These are phyloP conservation scores for Scomberomorus guttatus DNA, from an alignment of 2,797 vertebrate genomes.

Conservation along the genomic window DNA sequence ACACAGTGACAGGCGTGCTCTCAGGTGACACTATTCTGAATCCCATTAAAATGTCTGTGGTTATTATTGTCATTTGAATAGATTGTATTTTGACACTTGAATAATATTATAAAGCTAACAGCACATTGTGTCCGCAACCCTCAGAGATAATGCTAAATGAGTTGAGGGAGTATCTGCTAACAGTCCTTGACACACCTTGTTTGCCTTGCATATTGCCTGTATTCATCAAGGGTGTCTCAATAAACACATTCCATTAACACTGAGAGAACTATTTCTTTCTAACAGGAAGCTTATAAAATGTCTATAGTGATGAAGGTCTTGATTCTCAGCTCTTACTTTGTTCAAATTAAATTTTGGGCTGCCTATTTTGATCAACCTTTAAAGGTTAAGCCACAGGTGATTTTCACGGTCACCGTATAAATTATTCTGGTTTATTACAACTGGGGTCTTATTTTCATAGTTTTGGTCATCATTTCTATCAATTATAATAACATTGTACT, in stretches of 20 bases:
- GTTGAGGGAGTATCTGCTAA: constrained; percentile 34
- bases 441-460: not conserved
- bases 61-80: constrained; percentile 57
- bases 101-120: constrained; percentile 47
- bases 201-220: constrained; percentile 40
- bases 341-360: not conserved
- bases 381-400: not conserved
- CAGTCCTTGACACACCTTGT: constrained; percentile 13
- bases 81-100: constrained; percentile 56
- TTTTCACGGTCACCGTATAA: not conserved
- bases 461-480: not conserved
- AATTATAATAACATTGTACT: not conserved
- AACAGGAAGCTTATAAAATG: constrained; percentile 12
- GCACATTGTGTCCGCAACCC: constrained; percentile 29
- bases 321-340: not conserved
- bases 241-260: constrained; percentile 32
- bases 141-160: constrained; percentile 58
- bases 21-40: constrained; percentile 46
- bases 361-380: not conserved
- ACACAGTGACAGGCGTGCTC: not conserved
- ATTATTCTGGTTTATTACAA: not conserved
- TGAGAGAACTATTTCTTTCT: constrained; percentile 4
- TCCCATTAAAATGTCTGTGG: constrained; percentile 54
- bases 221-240: constrained; percentile 50
- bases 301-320: constrained; percentile 10